These are phyloP conservation scores for Callinectes sapidus DNA, from an alignment of 2,888 invertebrate genomes.

Conservation along the genomic window DNA sequence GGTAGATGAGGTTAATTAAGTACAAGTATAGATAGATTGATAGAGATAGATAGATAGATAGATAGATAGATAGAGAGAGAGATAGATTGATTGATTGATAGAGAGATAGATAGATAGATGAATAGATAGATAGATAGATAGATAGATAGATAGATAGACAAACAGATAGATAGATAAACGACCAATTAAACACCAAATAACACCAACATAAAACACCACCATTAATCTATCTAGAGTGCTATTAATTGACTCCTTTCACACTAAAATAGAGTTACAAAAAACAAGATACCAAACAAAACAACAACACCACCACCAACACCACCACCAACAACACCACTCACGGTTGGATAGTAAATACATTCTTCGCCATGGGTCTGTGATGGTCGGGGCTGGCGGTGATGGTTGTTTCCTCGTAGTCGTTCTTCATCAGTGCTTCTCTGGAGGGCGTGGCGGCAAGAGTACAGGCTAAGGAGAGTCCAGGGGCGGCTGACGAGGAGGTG, in stretches of 20 bases:
- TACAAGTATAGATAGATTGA: background rate
- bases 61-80: background rate
- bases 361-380: conserved; percentile 60
- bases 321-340: conserved; percentile 40
- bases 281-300: background rate
- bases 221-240: no score
- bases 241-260: no score
- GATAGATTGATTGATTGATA: no score
- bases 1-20: no score
- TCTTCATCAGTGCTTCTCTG: conserved; percentile 35
- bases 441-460: conserved; percentile 54
- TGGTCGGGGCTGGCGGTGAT: conserved; percentile 58
- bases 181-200: background rate
- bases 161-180: no score
- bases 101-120: no score
- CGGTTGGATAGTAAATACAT: conserved; percentile 68
- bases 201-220: background rate
- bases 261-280: background rate
- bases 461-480: conserved; percentile 42
- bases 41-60: background rate
- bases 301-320: background rate
- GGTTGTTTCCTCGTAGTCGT: conserved; percentile 39
- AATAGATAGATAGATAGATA: no score
- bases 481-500: conserved; percentile 23
- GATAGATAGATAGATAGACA: no score